These are phyloP conservation scores for Callocephalon fimbriatum DNA, from an alignment of 2,113 vertebrate genomes.

Conservation along the genomic window DNA sequence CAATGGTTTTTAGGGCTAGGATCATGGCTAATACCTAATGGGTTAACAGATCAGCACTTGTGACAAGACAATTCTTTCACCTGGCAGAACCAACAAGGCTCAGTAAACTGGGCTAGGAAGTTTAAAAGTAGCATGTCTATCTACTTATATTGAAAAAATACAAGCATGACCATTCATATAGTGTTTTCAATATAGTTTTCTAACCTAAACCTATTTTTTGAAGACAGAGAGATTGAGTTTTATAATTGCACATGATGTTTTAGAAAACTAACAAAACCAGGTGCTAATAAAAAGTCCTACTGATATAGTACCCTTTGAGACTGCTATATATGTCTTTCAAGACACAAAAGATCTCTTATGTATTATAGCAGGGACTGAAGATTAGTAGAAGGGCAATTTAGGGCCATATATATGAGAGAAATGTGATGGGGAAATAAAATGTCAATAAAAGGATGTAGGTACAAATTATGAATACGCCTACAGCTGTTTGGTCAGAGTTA, in stretches of 20 bases:
- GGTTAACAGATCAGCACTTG: not conserved
- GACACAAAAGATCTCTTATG: not conserved
- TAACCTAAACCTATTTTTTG: not conserved
- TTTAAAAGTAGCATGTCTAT: not conserved
- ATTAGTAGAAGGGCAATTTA: not conserved
- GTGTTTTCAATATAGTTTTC: not conserved
- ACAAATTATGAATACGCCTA: not conserved
- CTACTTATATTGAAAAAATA: not conserved
- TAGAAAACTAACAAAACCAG: not conserved
- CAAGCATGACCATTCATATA: rapidly evolving
- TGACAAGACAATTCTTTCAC: not conserved
- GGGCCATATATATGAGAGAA: not conserved
- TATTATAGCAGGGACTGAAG: not conserved
- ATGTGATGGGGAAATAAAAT: not conserved
- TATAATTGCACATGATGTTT: not conserved
- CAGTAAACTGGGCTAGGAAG: not conserved
- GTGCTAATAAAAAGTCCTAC: not conserved
- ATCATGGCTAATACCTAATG: not conserved
- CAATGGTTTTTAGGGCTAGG: not conserved
- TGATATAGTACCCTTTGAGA: not conserved
- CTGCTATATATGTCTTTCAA: not conserved
- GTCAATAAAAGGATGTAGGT: not conserved
- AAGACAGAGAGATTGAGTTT: not conserved
- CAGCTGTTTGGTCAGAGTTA: not conserved
- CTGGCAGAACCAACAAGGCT: not conserved